Base-by-base conservation (phyloP, 2,797 vertebrate genomes). In the Triplophysa bombifrons region DNA sequence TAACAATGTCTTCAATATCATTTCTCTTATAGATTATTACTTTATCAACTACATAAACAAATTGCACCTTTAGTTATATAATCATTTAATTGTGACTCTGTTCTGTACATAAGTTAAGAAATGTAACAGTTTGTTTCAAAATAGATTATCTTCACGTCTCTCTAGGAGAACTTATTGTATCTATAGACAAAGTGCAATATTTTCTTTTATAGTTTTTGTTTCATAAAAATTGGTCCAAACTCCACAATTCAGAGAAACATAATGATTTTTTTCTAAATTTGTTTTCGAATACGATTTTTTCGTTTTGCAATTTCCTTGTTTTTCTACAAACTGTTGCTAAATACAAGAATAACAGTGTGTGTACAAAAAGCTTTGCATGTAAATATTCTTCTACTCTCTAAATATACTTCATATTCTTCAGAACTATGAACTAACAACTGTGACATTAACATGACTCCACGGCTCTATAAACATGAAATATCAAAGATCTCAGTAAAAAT, bases 381-480 rank as follows among this genome's bases (percentile, higher is more conserved):
- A 90, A 93, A 94, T 94, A 92, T 92, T 92, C 89, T 91, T 90
- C 92, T 95, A 95, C 88, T 91, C 91, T 92, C 95, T 97, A 96
- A 95, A 96, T 95, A 94, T 94, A 94, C 92, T 92, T 93, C 91
- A 92, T 87, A 86, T 92, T 91, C 38, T 83, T 87, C 93, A 69
- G 75, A 69, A 69, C 19, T 70, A 70, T 70, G 66, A 38, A 70
- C 75, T 70, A 61, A 70, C 75, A 78, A 22, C 93, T 95, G 91
- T 92, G 93, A 95, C 92, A 94, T 95, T 90, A 93, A 94, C 94
- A 94, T 93, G 95, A 95, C 92, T 94, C 87, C 94, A 96, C 95
- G 95, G 92, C 92, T 96, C 94, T 96, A 96, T 96, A 91, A 96
- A 98, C 95, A 97, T 95, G 94, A 96, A 93, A 95, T 80, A 67